Percentiles rank a stretch among this genome's conserved stretches.
Evolutionary conservation across 2,797 vertebrate genomes (phyloP).

Genomic region (Chelon labrosus): DNA sequence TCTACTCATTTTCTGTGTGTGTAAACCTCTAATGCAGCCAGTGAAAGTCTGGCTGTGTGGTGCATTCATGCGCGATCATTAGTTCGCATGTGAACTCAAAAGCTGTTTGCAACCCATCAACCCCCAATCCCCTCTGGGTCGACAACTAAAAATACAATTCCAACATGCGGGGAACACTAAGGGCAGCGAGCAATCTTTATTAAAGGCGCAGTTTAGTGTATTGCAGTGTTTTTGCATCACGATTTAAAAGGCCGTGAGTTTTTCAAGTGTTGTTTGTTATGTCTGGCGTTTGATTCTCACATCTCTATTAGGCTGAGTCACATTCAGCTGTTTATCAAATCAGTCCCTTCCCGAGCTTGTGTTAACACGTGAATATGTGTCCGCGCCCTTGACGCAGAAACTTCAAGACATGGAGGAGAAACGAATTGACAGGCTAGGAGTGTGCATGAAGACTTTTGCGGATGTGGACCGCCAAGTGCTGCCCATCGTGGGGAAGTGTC

Average conservation of each 20-base stretch:
- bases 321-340: neutral
- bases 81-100: slow-evolving; percentile 24
- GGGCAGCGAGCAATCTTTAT: slow-evolving; percentile 3
- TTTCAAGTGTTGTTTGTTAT: neutral
- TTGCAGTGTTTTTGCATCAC: neutral
- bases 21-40: neutral
- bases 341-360: neutral
- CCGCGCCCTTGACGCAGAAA: slow-evolving; percentile 82
- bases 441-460: slow-evolving; percentile 93
- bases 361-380: neutral
- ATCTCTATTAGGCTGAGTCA: too few species aligned
- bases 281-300: neutral
- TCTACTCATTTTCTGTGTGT: neutral
- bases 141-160: slow-evolving; percentile 43
- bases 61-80: slow-evolving; percentile 45
- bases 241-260: neutral
- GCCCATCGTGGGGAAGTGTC: slow-evolving; percentile 96
- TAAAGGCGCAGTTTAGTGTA: neutral
- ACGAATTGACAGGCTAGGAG: slow-evolving; percentile 89
- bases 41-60: slow-evolving; percentile 18
- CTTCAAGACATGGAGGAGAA: slow-evolving; percentile 98
- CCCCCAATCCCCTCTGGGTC: slow-evolving; percentile 19
- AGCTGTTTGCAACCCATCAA: slow-evolving; percentile 12
- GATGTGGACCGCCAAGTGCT: slow-evolving; percentile 95
- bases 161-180: slow-evolving; percentile 26